These are phyloP conservation scores for Steatocranus sp. DNA, from an alignment of 2,797 vertebrate species.

Conservation along the genomic window DNA sequence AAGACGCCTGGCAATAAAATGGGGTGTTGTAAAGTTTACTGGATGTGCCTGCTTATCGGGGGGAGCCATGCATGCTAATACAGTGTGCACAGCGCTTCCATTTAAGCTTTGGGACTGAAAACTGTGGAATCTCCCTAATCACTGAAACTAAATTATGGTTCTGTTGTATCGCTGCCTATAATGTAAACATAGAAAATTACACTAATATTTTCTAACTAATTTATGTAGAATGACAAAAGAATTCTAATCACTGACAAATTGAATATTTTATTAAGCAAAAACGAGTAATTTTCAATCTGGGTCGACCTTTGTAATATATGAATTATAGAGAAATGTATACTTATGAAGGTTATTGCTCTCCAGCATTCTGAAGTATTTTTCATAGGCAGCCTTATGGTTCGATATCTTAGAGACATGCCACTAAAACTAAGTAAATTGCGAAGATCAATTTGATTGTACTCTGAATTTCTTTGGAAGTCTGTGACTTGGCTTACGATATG, in stretches of 20 bases:
- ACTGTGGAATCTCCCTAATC: slow-evolving; percentile 75
- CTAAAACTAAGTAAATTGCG: slow-evolving; percentile 64
- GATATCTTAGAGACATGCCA: slow-evolving; percentile 64
- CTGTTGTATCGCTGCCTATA: slow-evolving; percentile 67
- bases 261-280: slow-evolving; percentile 80
- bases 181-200: slow-evolving; percentile 76
- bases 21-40: slow-evolving; percentile 72
- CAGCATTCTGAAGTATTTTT: slow-evolving; percentile 70
- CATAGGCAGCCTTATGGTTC: slow-evolving; percentile 58
- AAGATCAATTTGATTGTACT: slow-evolving; percentile 74
- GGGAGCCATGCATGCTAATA: slow-evolving; percentile 62
- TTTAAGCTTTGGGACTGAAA: slow-evolving; percentile 65
- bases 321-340: slow-evolving; percentile 74
- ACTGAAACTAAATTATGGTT: slow-evolving; percentile 72
- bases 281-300: slow-evolving; percentile 73
- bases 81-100: slow-evolving; percentile 63
- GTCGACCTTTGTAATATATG: slow-evolving; percentile 78
- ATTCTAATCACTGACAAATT: slow-evolving; percentile 82
- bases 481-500: slow-evolving; percentile 67
- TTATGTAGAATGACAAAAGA: slow-evolving; percentile 77
- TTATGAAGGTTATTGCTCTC: slow-evolving; percentile 67
- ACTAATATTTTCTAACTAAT: slow-evolving; percentile 84
- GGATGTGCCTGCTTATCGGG: slow-evolving; percentile 75
- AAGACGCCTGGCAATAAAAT: slow-evolving; percentile 76
- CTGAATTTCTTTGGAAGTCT: slow-evolving; percentile 69